Percentiles rank a stretch among this genome's conserved stretches.
phyloP scores from a whole-genome alignment of 2,888 invertebrate genomes.

The Dynastes maya region DNA sequence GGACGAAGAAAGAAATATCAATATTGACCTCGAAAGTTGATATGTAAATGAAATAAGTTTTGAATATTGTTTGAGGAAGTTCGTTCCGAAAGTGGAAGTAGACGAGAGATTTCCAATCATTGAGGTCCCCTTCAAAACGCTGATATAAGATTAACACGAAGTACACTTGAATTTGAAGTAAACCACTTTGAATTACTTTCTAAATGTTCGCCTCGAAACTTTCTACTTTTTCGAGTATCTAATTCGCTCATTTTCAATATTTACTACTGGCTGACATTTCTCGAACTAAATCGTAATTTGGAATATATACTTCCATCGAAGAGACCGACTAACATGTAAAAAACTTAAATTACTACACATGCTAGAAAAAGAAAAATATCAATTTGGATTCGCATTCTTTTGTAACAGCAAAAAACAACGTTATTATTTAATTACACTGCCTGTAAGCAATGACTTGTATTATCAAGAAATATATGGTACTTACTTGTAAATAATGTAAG shows the following conservation, averaged over 20 bases:
- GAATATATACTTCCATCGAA: background rate
- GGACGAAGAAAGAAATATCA: background rate
- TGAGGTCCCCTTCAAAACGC: conserved; percentile 52
- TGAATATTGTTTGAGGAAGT: conserved; percentile 61
- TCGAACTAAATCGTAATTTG: background rate
- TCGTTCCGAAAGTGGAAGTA: conserved; percentile 59
- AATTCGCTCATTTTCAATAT: conserved; percentile 20
- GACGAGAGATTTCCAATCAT: conserved; percentile 61
- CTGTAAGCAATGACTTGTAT: too few relatives aligned
- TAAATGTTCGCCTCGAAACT: conserved; percentile 44
- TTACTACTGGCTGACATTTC: background rate
- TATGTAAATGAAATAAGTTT: conserved; percentile 59
- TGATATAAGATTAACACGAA: conserved; percentile 62
- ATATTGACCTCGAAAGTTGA: background rate
- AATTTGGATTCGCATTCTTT: too few relatives aligned
- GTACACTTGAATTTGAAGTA: conserved; percentile 62
- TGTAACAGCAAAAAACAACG: too few relatives aligned
- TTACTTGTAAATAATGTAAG: too few relatives aligned
- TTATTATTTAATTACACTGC: too few relatives aligned
- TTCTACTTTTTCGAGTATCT: conserved; percentile 46
- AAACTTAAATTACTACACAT: too few relatives aligned
- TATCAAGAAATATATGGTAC: too few relatives aligned
- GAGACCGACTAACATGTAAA: too few relatives aligned
- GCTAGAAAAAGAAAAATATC: too few relatives aligned
- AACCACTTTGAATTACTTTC: conserved; percentile 59